These are phyloP conservation scores for Selenia dentaria DNA, from an alignment of 2,888 invertebrate species.

Conservation along the genomic window DNA sequence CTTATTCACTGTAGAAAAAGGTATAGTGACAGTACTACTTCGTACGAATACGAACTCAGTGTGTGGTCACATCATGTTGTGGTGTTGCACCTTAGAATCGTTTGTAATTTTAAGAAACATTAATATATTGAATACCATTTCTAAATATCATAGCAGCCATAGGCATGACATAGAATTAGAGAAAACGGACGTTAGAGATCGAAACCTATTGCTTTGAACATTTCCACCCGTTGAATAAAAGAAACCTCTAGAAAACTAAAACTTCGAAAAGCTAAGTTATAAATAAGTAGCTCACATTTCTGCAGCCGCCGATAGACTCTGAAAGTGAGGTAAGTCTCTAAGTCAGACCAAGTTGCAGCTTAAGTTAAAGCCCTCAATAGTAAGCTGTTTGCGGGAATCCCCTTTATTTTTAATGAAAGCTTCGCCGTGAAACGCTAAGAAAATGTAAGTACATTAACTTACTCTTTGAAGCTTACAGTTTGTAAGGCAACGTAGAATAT, in stretches of 20 bases:
- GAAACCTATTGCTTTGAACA: neutral
- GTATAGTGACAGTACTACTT: too few relatives aligned
- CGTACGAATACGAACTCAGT: too few relatives aligned
- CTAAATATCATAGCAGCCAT: too few relatives aligned
- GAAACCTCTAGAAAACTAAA: slow-evolving; percentile 3
- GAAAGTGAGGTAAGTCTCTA: slow-evolving; percentile 46
- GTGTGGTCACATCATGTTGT: too few relatives aligned
- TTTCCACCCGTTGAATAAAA: neutral
- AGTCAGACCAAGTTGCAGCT: slow-evolving; percentile 49
- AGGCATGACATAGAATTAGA: too few relatives aligned
- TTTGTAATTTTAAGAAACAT: too few relatives aligned
- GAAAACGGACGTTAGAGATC: too few relatives aligned
- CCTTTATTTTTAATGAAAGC: slow-evolving; percentile 55
- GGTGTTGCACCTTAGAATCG: too few relatives aligned
- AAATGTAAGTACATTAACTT: slow-evolving; percentile 22
- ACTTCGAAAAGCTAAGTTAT: slow-evolving; percentile 21
- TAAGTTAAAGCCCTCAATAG: slow-evolving; percentile 43
- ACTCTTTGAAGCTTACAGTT: slow-evolving; percentile 9
- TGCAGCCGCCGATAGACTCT: slow-evolving; percentile 31
- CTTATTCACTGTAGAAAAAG: too few relatives aligned
- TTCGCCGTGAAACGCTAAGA: slow-evolving; percentile 21
- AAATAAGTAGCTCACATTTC: slow-evolving; percentile 26
- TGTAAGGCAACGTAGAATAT: slow-evolving; percentile 5
- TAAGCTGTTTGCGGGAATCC: slow-evolving; percentile 39
- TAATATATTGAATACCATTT: too few relatives aligned